A percentile compares a stretch with the other conserved stretches of the same genome.
These are phyloP conservation scores for Pantala flavescens DNA, from an alignment of 1,140 invertebrate genomes.

Conservation along the genomic window DNA sequence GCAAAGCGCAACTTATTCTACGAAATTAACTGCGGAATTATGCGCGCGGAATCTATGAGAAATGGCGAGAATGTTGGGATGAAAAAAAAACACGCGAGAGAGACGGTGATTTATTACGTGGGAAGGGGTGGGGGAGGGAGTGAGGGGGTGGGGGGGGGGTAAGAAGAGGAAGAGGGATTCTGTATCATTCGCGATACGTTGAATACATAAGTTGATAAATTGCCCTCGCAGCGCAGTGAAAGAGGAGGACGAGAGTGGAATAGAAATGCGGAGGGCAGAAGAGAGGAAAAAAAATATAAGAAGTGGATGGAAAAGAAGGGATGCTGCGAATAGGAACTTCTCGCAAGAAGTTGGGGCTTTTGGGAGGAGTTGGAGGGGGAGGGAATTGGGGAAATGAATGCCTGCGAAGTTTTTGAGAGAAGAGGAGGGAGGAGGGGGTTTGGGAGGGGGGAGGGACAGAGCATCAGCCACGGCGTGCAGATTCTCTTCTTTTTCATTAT, in stretches of 20 bases:
- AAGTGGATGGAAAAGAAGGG: not conserved
- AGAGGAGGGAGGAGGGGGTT: not conserved
- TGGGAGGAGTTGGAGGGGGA: not conserved
- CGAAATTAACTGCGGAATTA: no score
- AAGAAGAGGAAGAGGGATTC: not conserved
- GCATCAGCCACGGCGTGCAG: conserved; percentile 2
- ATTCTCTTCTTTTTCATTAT: not conserved
- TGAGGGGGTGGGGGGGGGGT: not conserved
- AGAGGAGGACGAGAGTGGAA: not conserved
- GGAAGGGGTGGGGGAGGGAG: not conserved
- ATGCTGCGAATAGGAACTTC: not conserved
- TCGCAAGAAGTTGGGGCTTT: not conserved
- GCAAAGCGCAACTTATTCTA: no score
- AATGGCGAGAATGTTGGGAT: no score
- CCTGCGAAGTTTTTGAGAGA: not conserved
- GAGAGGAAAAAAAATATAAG: not conserved
- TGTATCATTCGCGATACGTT: not conserved
- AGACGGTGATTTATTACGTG: not conserved
- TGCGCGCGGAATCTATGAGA: no score
- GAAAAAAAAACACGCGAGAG: no score
- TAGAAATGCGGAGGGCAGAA: not conserved
- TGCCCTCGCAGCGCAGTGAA: not conserved
- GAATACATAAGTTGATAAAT: no score
- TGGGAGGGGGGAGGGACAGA: not conserved
- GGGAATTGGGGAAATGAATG: not conserved